These are phyloP conservation scores for Coregonus clupeaformis DNA, from an alignment of 2,113 vertebrate genomes.

Conservation along the genomic window DNA sequence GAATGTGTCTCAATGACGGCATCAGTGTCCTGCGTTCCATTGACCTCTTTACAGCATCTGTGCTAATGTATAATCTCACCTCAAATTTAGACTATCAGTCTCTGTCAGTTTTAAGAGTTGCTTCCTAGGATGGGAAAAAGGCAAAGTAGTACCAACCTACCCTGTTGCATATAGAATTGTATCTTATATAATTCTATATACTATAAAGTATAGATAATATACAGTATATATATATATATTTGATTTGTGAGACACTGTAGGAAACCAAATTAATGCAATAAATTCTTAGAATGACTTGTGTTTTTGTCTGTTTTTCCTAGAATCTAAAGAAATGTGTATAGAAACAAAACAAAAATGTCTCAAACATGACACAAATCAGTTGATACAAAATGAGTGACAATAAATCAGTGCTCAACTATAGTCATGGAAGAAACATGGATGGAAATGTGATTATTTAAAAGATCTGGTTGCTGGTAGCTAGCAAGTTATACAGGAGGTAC, in stretches of 20 bases:
- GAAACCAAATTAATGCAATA: slow-evolving; percentile 24
- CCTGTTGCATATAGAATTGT: neutral
- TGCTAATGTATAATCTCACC: neutral
- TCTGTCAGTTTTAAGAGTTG: slow-evolving; percentile 57
- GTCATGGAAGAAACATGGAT: neutral
- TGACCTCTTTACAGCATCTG: too few species aligned
- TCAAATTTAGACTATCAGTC: neutral
- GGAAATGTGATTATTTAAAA: neutral
- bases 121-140: slow-evolving; percentile 73
- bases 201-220: neutral
- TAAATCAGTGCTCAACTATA: neutral
- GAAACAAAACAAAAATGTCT: neutral
- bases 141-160: slow-evolving; percentile 62
- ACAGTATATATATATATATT: slow-evolving; percentile 22
- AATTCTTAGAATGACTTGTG: slow-evolving; percentile 2
- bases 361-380: neutral
- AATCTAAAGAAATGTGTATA: neutral
- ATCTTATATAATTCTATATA: neutral
- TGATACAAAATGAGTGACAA: neutral
- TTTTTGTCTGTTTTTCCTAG: neutral
- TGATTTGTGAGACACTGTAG: slow-evolving; percentile 24
- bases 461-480: neutral
- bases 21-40: too few species aligned
- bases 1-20: too few species aligned
- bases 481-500: neutral